A percentile compares a stretch with the other conserved stretches of the same genome.
These are phyloP conservation scores for Pleuronectes platessa DNA, from an alignment of 2,113 vertebrate genomes.

Conservation along the genomic window DNA sequence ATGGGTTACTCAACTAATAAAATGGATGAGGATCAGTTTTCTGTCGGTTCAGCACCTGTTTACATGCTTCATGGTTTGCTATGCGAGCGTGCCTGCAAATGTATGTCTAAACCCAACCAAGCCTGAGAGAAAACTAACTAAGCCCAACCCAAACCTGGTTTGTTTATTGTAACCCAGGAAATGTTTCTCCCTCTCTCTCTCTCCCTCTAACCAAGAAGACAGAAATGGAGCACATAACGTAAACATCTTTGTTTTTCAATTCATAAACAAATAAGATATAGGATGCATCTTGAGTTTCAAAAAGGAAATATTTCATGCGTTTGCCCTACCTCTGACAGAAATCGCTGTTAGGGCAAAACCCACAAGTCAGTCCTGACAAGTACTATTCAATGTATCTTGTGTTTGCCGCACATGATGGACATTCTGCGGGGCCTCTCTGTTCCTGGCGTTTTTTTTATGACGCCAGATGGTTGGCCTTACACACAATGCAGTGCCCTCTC, in stretches of 20 bases:
- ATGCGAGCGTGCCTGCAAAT: background rate
- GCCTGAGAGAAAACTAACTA: too few species aligned
- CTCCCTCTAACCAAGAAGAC: too few species aligned
- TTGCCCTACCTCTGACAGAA: conserved; percentile 14
- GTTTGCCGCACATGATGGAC: conserved; percentile 41
- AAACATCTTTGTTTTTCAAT: too few species aligned
- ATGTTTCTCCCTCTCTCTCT: too few species aligned
- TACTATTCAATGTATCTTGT: conserved; percentile 20
- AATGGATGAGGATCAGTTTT: too few species aligned
- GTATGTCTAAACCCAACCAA: too few species aligned
- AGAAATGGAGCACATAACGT: too few species aligned
- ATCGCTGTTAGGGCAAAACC: conserved; percentile 22
- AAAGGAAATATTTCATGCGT: conserved; percentile 11
- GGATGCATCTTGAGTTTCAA: background rate
- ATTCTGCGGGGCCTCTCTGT: conserved; percentile 46
- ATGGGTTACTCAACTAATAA: too few species aligned
- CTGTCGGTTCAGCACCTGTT: background rate
- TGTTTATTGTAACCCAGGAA: too few species aligned
- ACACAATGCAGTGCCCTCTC: conserved; percentile 57
- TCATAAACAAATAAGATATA: too few species aligned
- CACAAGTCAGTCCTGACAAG: conserved; percentile 35
- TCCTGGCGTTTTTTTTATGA: conserved; percentile 48
- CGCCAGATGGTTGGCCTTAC: conserved; percentile 61
- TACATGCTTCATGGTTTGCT: background rate
- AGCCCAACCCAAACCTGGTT: too few species aligned